A percentile compares a stretch with the other conserved stretches of the same genome.
Evolutionary conservation across 1,140 invertebrate species (phyloP).

Genomic region (Anastatus disparis): DNA sequence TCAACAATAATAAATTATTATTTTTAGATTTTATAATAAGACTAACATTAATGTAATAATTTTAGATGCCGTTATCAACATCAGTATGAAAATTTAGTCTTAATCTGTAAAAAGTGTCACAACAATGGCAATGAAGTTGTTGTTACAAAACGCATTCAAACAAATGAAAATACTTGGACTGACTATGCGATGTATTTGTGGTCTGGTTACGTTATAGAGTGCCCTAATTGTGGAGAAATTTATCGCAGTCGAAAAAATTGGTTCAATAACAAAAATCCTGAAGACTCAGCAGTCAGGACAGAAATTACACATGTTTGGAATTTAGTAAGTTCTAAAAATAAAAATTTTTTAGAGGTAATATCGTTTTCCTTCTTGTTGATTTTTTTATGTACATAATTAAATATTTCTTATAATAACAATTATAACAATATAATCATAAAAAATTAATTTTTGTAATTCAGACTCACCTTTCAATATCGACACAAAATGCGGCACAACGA

Average conservation of each 20-base stretch:
- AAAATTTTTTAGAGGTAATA: not conserved
- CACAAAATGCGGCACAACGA: constrained; percentile 79
- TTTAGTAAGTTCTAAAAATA: constrained; percentile 67
- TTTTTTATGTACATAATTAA: constrained; percentile 17
- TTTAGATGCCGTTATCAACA: constrained; percentile 77
- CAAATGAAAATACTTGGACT: constrained; percentile 76
- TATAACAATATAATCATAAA: not conserved
- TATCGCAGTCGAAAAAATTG: constrained; percentile 85
- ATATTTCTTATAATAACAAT: constrained; percentile 3
- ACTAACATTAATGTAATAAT: not conserved
- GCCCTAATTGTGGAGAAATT: constrained; percentile 83
- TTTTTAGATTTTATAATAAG: not conserved
- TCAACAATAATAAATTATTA: not conserved
- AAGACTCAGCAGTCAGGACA: constrained; percentile 73
- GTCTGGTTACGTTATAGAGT: constrained; percentile 85
- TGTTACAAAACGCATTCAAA: constrained; percentile 71
- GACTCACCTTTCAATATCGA: constrained; percentile 53
- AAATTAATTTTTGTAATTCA: constrained; percentile 43
- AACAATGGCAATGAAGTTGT: constrained; percentile 72
- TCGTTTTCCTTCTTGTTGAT: not conserved
- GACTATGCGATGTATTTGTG: constrained; percentile 82
- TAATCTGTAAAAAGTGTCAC: constrained; percentile 76
- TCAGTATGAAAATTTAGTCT: constrained; percentile 82
- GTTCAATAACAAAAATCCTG: constrained; percentile 85
- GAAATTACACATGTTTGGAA: constrained; percentile 87